phyloP scores from a whole-genome alignment of 2,888 invertebrate species.

The Coelogynopora nodosa region DNA sequence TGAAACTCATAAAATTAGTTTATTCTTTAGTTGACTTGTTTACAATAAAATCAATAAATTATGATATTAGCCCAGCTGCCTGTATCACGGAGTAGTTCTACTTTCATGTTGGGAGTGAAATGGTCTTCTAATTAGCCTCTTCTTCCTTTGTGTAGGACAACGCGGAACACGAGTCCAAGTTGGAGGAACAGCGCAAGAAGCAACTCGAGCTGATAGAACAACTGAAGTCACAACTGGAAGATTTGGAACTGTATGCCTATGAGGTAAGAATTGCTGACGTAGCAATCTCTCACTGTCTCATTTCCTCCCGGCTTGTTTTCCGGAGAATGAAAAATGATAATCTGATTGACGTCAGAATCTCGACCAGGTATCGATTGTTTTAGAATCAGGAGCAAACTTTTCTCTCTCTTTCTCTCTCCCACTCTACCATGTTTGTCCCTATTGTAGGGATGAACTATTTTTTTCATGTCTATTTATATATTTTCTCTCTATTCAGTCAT shows the following conservation, averaged over 20 bases:
- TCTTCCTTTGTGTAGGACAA: slow-evolving; percentile 50
- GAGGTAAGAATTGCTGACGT: slow-evolving; percentile 65
- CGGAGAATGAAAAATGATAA: background rate
- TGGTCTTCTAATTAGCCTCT: background rate
- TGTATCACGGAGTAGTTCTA: no score
- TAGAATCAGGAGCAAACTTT: background rate
- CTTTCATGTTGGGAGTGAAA: no score
- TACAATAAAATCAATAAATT: no score
- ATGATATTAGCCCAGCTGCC: no score
- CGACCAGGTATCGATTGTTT: no score
- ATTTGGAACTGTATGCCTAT: slow-evolving; percentile 84
- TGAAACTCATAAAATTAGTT: no score
- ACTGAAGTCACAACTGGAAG: slow-evolving; percentile 82
- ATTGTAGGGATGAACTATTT: background rate
- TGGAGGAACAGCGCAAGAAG: slow-evolving; percentile 68
- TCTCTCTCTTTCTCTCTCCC: background rate
- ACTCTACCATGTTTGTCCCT: background rate
- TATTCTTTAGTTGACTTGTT: no score
- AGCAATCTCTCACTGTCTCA: background rate
- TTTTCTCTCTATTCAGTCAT: background rate
- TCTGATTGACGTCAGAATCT: background rate
- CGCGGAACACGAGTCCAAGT: slow-evolving; percentile 65
- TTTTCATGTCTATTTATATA: background rate
- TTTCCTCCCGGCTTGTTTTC: background rate
- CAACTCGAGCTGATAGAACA: slow-evolving; percentile 80